These are phyloP conservation scores for Mus musculus DNA, from an alignment of 2,113 vertebrate genomes.

Conservation along the genomic window DNA sequence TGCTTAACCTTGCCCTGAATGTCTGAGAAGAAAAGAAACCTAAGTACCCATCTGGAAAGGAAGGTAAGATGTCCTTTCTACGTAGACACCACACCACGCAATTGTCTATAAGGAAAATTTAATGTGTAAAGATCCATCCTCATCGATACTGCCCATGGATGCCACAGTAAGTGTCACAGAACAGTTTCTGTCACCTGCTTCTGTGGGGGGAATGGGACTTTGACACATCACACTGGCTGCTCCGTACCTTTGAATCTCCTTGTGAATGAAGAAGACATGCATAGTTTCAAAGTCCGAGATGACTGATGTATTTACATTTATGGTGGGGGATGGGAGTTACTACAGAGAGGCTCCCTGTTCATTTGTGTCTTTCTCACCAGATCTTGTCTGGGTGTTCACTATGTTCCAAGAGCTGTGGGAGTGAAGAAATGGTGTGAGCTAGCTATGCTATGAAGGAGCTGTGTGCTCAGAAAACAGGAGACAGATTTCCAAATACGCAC, in stretches of 20 bases:
- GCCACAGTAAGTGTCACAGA: rapidly evolving
- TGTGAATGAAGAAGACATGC: background rate
- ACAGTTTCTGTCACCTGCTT: background rate
- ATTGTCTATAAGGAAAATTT: background rate
- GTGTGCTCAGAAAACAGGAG: background rate
- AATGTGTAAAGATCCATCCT: background rate
- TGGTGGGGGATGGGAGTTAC: background rate
- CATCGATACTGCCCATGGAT: background rate
- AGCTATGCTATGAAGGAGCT: background rate
- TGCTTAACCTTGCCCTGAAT: background rate
- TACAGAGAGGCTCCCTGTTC: background rate
- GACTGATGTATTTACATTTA: background rate
- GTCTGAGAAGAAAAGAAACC: background rate
- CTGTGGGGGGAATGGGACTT: background rate
- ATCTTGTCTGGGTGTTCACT: background rate
- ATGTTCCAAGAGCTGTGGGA: background rate
- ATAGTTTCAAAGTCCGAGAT: background rate
- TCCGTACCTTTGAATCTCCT: background rate
- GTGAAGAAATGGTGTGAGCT: too few species aligned
- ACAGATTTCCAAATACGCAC: background rate
- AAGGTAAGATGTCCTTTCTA: background rate
- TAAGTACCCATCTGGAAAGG: background rate
- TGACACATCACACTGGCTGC: background rate
- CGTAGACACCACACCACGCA: background rate
- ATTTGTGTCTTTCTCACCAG: background rate